Evolutionary conservation across 2,113 vertebrate genomes (phyloP).

Genomic region (Menidia beryllina): DNA sequence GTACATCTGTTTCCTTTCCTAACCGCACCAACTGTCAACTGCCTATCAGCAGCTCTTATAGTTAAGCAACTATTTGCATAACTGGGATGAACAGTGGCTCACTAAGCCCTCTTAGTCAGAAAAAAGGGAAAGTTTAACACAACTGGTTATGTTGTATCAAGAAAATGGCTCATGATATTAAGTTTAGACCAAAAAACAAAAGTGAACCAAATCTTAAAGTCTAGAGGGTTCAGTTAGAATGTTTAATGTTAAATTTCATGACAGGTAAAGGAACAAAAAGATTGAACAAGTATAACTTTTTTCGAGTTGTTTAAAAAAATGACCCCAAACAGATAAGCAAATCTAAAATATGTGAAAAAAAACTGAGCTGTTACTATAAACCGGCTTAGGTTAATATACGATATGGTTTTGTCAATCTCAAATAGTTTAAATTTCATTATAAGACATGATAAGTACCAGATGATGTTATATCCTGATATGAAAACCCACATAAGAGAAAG

Average conservation of each 20-base stretch:
- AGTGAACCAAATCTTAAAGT: no score
- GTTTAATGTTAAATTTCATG: no score
- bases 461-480: neutral
- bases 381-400: no score
- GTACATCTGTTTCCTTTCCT: slow-evolving; percentile 10
- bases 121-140: neutral
- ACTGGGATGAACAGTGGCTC: neutral
- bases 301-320: no score
- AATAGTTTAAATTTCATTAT: neutral
- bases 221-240: no score
- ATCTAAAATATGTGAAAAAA: no score
- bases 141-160: neutral
- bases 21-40: neutral
- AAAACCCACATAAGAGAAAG: neutral
- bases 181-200: no score
- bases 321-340: no score
- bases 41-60: neutral
- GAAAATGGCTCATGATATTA: neutral
- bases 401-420: neutral
- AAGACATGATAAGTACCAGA: neutral
- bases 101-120: neutral
- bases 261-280: no score
- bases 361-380: no score
- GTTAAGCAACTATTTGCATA: slow-evolving; percentile 1
- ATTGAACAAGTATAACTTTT: no score